phyloP scores from a whole-genome alignment of 2,113 vertebrate genomes.

The Ammospiza caudacuta region DNA sequence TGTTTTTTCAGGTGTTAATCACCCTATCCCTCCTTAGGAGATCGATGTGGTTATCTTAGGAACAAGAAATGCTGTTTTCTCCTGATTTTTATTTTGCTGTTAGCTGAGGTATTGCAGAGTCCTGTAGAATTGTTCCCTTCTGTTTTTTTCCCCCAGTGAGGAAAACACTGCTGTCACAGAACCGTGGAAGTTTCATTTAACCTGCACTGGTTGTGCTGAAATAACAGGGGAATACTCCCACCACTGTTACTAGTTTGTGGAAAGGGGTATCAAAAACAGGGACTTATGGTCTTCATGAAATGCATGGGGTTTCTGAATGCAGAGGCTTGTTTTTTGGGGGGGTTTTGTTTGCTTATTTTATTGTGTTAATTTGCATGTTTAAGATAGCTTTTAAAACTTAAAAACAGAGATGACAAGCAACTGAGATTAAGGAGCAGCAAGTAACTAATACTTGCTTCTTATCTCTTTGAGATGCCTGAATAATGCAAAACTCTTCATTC shows the following conservation, averaged over 20 bases:
- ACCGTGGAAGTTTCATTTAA: background rate
- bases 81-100: background rate
- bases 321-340: accelerated
- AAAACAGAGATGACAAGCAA: background rate
- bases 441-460: background rate
- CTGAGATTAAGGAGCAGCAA: background rate
- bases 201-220: background rate
- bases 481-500: background rate
- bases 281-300: background rate
- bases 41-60: background rate
- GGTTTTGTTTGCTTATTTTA: background rate
- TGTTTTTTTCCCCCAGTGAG: background rate
- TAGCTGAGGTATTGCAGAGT: background rate
- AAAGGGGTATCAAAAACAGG: background rate
- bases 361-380: background rate
- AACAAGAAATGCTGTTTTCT: background rate
- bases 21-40: background rate
- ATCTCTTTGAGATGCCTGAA: background rate
- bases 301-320: accelerated
- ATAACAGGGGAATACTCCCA: background rate
- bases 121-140: background rate
- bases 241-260: background rate
- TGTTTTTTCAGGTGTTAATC: background rate
- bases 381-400: background rate
- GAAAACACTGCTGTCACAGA: background rate